These are phyloP conservation scores for Tribolium castaneum DNA, from an alignment of 1,140 invertebrate genomes.

Conservation along the genomic window DNA sequence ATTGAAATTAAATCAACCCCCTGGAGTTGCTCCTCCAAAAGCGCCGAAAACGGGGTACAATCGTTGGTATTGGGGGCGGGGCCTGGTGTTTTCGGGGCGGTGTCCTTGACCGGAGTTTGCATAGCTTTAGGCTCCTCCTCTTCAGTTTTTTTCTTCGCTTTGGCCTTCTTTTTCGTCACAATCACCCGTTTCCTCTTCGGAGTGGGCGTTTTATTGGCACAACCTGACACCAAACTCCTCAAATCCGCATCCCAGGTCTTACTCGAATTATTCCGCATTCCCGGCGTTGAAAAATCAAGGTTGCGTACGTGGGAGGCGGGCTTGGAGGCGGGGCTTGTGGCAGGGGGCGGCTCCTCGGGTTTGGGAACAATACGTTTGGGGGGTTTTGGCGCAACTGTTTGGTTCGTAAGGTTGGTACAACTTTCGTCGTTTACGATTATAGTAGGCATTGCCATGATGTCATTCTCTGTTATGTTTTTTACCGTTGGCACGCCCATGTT, in stretches of 20 bases:
- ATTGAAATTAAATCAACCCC: slow-evolving; percentile 52
- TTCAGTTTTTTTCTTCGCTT: slow-evolving; percentile 27
- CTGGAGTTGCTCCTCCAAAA: slow-evolving; percentile 57
- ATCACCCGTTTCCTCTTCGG: background rate
- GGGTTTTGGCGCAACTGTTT: background rate
- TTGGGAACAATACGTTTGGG: no score
- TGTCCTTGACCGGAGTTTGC: slow-evolving; percentile 57
- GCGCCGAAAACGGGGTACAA: slow-evolving; percentile 58
- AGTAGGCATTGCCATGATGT: slow-evolving; percentile 57
- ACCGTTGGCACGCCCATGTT: background rate
- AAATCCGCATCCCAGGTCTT: slow-evolving; percentile 37
- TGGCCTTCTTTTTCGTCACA: slow-evolving; percentile 15
- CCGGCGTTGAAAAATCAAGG: slow-evolving; percentile 54
- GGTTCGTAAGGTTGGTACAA: background rate
- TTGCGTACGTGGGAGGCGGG: slow-evolving; percentile 51
- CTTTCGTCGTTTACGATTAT: slow-evolving; percentile 53
- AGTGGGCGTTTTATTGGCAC: background rate
- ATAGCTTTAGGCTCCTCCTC: slow-evolving; percentile 15
- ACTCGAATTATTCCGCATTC: slow-evolving; percentile 9
- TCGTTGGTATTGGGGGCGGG: background rate
- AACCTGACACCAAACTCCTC: background rate
- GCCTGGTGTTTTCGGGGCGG: slow-evolving; percentile 53
- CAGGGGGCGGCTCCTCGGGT: background rate
- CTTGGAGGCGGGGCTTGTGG: background rate
- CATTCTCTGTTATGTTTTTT: slow-evolving; percentile 49